phyloP scores from a whole-genome alignment of 2,113 vertebrate species.

The Megalops atlanticus region DNA sequence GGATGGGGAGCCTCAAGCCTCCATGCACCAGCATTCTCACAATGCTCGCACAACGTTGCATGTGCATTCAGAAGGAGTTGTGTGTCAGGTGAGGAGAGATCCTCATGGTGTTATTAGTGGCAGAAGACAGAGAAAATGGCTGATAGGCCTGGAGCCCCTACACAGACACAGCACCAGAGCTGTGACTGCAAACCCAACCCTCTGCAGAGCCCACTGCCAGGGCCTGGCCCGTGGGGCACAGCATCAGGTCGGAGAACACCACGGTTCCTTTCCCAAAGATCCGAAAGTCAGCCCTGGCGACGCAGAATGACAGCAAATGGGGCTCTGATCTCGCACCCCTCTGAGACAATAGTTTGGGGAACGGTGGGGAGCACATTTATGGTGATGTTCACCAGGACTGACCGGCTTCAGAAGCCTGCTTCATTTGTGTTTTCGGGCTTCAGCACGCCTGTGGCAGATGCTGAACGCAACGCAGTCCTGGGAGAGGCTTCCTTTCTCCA shows the following conservation, averaged over 20 bases:
- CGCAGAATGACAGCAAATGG: not conserved
- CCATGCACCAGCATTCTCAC: not conserved
- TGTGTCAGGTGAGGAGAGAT: not conserved
- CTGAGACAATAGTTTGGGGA: not conserved
- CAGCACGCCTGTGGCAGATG: not conserved
- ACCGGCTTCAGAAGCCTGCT: not conserved
- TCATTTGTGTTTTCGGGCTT: not conserved
- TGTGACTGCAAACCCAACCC: conserved; percentile 1
- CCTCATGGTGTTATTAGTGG: not conserved
- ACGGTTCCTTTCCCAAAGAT: not conserved
- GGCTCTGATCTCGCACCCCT: not conserved
- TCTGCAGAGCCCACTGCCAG: no score
- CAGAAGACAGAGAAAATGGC: no score
- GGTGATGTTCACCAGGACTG: not conserved
- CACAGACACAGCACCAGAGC: not conserved
- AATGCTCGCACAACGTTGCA: not conserved
- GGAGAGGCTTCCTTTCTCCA: not conserved
- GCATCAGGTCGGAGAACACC: no score
- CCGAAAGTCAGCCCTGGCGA: not conserved
- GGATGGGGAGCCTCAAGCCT: not conserved
- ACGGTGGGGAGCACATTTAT: not conserved
- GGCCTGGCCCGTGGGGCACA: no score
- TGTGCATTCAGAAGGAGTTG: not conserved
- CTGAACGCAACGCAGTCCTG: not conserved
- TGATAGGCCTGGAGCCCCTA: not conserved